Evolutionary conservation across 2,113 vertebrate species (phyloP).

Genomic region (Merops nubicus): DNA sequence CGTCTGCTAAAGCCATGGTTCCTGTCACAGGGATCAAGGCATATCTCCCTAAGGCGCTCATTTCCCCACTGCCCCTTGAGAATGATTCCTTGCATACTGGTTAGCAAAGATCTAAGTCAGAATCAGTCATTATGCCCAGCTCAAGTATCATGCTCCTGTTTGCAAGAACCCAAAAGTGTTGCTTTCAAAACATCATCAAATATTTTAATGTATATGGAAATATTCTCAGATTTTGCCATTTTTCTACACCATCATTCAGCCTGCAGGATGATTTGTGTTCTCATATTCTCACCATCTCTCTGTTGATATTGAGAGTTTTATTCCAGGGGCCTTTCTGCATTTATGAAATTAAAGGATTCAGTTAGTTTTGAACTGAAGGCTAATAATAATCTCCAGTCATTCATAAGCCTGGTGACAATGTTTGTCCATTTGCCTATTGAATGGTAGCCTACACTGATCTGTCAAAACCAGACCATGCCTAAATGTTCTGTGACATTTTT

Average conservation of each 20-base stretch:
- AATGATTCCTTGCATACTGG: neutral
- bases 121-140: neutral
- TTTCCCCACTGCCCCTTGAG: neutral
- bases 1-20: neutral
- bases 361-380: neutral
- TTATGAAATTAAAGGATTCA: neutral
- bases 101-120: neutral
- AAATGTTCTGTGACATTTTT: neutral
- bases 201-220: neutral
- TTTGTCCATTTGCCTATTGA: neutral
- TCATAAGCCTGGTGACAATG: neutral
- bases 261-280: neutral
- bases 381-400: neutral
- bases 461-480: neutral
- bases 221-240: neutral
- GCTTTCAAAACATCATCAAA: neutral
- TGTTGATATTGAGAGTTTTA: neutral
- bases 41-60: neutral
- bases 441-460: neutral
- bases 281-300: neutral
- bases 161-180: neutral
- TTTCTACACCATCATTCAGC: neutral
- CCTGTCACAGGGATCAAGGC: neutral
- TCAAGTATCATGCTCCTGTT: neutral
- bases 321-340: neutral